These are phyloP conservation scores for Bubalus kerabau DNA, from an alignment of 2,113 vertebrate genomes.

Conservation along the genomic window DNA sequence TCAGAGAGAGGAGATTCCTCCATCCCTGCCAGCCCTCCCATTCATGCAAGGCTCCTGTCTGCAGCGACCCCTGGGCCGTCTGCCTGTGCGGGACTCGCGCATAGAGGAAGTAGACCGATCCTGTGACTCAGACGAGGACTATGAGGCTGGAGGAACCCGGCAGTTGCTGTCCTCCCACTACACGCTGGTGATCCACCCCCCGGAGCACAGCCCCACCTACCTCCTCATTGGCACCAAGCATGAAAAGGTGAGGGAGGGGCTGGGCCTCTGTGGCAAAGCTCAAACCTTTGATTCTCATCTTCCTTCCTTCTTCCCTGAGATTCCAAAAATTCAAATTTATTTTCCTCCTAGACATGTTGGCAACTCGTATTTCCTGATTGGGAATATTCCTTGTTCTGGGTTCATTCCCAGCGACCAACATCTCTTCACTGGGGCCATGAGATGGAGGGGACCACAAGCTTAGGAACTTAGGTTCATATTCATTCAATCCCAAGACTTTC, in stretches of 20 bases:
- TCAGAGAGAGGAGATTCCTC: neutral
- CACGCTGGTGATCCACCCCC: constrained; percentile 89
- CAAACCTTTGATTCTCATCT: neutral
- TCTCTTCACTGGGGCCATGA: neutral
- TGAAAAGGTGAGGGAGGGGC: constrained; percentile 86
- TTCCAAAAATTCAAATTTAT: neutral
- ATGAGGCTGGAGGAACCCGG: constrained; percentile 81
- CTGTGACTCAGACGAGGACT: constrained; percentile 90
- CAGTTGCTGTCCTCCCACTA: constrained; percentile 85
- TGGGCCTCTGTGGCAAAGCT: neutral
- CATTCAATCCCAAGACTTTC: neutral
- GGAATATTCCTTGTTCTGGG: neutral
- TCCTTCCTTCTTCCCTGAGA: neutral
- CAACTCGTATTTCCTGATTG: neutral
- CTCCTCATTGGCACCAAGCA: constrained; percentile 92
- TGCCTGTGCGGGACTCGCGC: constrained; percentile 89
- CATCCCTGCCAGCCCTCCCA: neutral
- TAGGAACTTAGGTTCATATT: neutral
- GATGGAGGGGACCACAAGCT: neutral
- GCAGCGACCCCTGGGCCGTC: constrained; percentile 94
- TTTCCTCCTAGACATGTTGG: neutral
- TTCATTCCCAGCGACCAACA: neutral
- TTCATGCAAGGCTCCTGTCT: neutral
- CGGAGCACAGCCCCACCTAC: constrained; percentile 91
- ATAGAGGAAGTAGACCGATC: constrained; percentile 93